A percentile compares a stretch with the other conserved stretches of the same genome.
These are phyloP conservation scores for Mus pahari DNA, from an alignment of 2,113 vertebrate species.

Conservation along the genomic window DNA sequence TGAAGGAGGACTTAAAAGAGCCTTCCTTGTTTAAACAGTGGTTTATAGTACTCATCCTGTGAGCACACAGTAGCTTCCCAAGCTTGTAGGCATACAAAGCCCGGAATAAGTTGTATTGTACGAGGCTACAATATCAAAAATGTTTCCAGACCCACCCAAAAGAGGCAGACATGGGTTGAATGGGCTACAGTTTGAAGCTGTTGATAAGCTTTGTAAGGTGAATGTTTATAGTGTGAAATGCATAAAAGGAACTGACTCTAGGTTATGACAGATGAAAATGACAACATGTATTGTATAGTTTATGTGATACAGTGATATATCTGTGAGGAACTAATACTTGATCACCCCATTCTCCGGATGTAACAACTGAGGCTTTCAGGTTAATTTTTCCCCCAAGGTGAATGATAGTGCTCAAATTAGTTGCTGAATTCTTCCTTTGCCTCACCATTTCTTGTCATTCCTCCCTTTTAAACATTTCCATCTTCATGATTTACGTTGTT, in stretches of 20 bases:
- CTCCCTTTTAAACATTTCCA: neutral
- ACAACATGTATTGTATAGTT: neutral
- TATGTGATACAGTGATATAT: slow-evolving; percentile 13
- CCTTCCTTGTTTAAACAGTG: slow-evolving; percentile 68
- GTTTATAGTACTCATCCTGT: slow-evolving; percentile 46
- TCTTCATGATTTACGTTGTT: neutral
- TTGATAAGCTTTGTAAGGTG: slow-evolving; percentile 41
- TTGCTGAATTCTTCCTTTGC: neutral
- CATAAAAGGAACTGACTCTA: neutral
- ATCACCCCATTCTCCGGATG: slow-evolving; percentile 50
- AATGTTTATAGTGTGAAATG: slow-evolving; percentile 27
- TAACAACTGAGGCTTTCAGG: slow-evolving; percentile 10
- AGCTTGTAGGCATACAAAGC: slow-evolving; percentile 10
- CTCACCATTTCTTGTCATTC: neutral
- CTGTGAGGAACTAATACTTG: slow-evolving; percentile 51
- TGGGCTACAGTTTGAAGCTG: slow-evolving; percentile 44
- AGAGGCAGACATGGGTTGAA: neutral
- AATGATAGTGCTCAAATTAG: slow-evolving; percentile 32
- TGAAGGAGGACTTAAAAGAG: slow-evolving; percentile 72
- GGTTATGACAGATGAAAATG: slow-evolving; percentile 22
- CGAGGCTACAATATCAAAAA: slow-evolving; percentile 63
- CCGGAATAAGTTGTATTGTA: slow-evolving; percentile 25
- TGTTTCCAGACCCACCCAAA: slow-evolving; percentile 40
- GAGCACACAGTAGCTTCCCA: slow-evolving; percentile 43
- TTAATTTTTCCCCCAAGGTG: neutral